A percentile compares a stretch with the other conserved stretches of the same genome.
Evolutionary conservation across 1,140 invertebrate genomes (phyloP).

Genomic region (Pygmarrhopalites habei): DNA sequence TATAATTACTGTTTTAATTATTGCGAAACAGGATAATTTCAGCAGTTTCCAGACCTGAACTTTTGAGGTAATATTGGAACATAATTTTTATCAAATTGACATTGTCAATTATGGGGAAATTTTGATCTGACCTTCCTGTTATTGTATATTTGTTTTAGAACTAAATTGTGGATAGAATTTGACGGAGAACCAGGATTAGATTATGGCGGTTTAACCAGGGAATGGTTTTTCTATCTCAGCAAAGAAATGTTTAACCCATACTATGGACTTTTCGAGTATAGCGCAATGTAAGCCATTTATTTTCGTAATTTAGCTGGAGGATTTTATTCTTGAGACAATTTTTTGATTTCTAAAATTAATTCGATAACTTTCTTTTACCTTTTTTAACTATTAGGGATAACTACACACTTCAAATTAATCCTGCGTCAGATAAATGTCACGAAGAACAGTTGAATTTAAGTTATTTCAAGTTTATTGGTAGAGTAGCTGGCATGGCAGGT

Average conservation of each 20-base stretch:
- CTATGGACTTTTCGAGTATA: constrained; percentile 98
- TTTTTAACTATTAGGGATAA: constrained; percentile 66
- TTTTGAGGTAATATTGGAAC: too few relatives aligned
- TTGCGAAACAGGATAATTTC: constrained; percentile 82
- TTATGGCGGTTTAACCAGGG: constrained; percentile 91
- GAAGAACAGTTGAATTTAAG: constrained; percentile 79
- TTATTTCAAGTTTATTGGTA: constrained; percentile 98
- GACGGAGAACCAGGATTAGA: constrained; percentile 94
- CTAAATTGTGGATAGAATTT: constrained; percentile 98
- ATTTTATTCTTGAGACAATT: too few relatives aligned
- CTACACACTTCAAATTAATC: constrained; percentile 98
- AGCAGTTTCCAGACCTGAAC: constrained; percentile 71
- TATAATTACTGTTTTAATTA: too few relatives aligned
- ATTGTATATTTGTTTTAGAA: too few relatives aligned
- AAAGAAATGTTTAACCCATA: constrained; percentile 99
- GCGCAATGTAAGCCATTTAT: constrained; percentile 70
- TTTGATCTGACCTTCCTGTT: too few relatives aligned
- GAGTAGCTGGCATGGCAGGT: constrained; percentile 97
- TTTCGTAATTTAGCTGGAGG: too few relatives aligned
- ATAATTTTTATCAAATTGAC: too few relatives aligned
- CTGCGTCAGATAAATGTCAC: constrained; percentile 91
- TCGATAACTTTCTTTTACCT: too few relatives aligned
- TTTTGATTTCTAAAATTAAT: too few relatives aligned
- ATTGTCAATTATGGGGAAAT: too few relatives aligned
- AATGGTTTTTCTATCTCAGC: constrained; percentile 97